These are phyloP conservation scores for Colletes collaris DNA, from an alignment of 2,888 invertebrate species.

Conservation along the genomic window DNA sequence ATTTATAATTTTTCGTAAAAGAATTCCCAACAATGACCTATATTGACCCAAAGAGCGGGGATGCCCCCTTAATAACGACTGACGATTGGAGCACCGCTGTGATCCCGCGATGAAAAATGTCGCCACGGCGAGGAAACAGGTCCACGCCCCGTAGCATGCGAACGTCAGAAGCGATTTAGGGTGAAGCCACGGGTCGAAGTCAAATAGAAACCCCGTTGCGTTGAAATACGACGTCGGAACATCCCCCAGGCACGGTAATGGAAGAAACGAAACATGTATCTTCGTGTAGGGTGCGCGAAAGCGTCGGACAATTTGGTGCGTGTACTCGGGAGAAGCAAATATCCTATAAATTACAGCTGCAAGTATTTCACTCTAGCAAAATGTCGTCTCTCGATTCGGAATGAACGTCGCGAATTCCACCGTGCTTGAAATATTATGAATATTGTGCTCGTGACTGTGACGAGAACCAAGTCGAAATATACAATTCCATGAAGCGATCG, in stretches of 20 bases:
- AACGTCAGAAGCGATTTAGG: constrained; percentile 72
- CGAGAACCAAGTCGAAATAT: not conserved
- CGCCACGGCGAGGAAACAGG: constrained; percentile 51
- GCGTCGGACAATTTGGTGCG: constrained; percentile 26
- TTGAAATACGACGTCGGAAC: constrained; percentile 68
- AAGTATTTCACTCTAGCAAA: constrained; percentile 17
- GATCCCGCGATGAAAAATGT: constrained; percentile 58
- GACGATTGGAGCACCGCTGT: constrained; percentile 26
- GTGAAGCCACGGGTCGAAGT: constrained; percentile 67
- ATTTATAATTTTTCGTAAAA: no score
- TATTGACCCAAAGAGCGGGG: no score
- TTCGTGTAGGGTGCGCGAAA: constrained; percentile 49
- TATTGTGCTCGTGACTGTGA: not conserved
- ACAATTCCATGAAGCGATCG: no score
- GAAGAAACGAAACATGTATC: constrained; percentile 48
- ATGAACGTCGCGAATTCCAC: no score
- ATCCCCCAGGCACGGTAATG: constrained; percentile 63
- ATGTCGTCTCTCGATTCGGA: constrained; percentile 6
- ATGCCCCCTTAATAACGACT: constrained; percentile 49
- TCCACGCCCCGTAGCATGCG: constrained; percentile 73
- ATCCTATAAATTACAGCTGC: constrained; percentile 40
- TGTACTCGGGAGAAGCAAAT: constrained; percentile 25
- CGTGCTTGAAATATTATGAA: no score
- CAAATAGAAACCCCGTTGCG: constrained; percentile 74
- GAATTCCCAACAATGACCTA: no score